Base-by-base conservation (phyloP, 2,113 vertebrate species). In the Empidonax traillii region DNA sequence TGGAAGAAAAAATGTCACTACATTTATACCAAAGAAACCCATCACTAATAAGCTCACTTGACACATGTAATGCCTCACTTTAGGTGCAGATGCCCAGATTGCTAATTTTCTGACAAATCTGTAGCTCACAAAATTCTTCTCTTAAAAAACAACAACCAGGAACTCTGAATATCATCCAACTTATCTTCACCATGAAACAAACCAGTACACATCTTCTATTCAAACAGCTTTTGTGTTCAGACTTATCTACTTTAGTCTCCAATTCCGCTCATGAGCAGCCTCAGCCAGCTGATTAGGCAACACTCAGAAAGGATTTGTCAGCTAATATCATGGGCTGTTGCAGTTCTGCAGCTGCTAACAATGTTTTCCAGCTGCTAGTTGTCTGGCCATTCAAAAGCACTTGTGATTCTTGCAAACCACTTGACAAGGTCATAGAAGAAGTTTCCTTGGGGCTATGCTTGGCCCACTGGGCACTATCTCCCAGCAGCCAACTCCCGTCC, bases 301-400 rank as follows among this genome's bases (percentile, higher is more conserved):
- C 68, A 78, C 72, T 80, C 79, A 72, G 49, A 86, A 94, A 58
- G 49, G 86, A 94, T 74, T 61, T 97, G 96, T 92, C 96, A 96
- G 90, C 62, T 82, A 49, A 17, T 74, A 74, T 53, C 58, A 61
- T 0, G 2, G 90, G 37, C 71, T 44, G 15, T 62, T 75, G 61
- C 85, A 92, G 37, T 51, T 89, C 62, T 65, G 55, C 91, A 94
- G 86, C 90, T 96, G 96, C 75, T 94, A 76, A 93, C 66, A 66
- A 63, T 39, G 35, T 84, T 87, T 93, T 88, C 89, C 95, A 96
- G 95, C 77, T 95, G 95, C 77, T 93, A 49, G 77, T 76, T 90
- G 76, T 89, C 91, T 91, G 87, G 78, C 35, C 46, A 13, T 84
- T 95, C 75, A 33, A 67, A 85, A 88, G 72, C 52, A 77, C 61